Evolutionary conservation across 2,888 invertebrate species (phyloP).

Genomic region (Caenorhabditis virilis): DNA sequence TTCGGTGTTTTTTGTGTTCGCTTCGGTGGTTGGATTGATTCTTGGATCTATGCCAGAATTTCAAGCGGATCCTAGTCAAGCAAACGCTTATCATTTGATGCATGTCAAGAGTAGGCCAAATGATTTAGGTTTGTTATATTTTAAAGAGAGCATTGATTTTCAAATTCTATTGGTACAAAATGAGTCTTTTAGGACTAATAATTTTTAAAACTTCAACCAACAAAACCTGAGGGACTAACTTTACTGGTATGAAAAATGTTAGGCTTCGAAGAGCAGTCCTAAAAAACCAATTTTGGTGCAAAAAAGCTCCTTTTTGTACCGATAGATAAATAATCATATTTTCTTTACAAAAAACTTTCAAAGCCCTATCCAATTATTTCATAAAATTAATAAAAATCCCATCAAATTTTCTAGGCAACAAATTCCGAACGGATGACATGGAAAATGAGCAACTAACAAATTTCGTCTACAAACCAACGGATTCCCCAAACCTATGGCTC

Average conservation of each 20-base stretch:
- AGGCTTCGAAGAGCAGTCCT: no score
- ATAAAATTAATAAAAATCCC: no score
- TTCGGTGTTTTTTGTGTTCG: slow-evolving; percentile 66
- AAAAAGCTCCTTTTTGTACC: no score
- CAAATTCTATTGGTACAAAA: not conserved
- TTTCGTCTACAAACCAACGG: slow-evolving; percentile 57
- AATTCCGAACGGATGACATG: slow-evolving; percentile 27
- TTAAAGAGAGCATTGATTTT: slow-evolving; percentile 2
- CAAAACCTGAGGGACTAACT: no score
- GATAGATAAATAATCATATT: no score
- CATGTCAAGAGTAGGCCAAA: slow-evolving; percentile 44
- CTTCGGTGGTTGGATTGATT: slow-evolving; percentile 63
- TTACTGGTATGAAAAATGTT: no score
- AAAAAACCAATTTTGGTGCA: no score
- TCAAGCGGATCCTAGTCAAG: slow-evolving; percentile 60
- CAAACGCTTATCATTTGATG: slow-evolving; percentile 60
- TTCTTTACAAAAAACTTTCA: no score
- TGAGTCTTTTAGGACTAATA: no score
- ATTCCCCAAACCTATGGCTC: slow-evolving; percentile 54
- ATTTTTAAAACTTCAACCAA: no score
- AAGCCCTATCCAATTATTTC: not conserved
- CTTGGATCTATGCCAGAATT: slow-evolving; percentile 68
- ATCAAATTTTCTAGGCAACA: slow-evolving; percentile 14
- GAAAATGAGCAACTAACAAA: slow-evolving; percentile 31
- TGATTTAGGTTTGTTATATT: slow-evolving; percentile 14